Evolutionary conservation across 2,888 invertebrate species (phyloP), one percentile per base, ranked within the genome.

Genomic region (Ectropis crepuscularia): DNA sequence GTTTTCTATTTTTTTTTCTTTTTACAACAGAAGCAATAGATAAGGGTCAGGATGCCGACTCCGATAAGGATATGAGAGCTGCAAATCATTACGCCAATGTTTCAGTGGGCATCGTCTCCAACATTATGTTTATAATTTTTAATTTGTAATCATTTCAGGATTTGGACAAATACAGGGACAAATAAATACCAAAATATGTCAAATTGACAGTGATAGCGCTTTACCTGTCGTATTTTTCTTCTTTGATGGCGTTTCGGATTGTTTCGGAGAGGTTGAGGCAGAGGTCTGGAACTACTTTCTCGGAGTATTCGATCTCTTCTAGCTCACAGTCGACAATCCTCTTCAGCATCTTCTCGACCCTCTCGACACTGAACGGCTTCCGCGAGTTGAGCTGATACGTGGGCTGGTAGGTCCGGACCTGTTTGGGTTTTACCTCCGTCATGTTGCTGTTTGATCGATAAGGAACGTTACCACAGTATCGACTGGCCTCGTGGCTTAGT

Each of bases 181-280:
- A 45, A 38, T 6, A 51, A 51, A 37, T 38, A 7, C 16, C 51
- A 51, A 28, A 42, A 16, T 16, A 16, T 28, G 28, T 39, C 39
- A 5, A 12, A 38, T 5, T 7, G 12, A 6, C 10, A n/a, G 28
- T 51, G 51, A 51, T 16, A 51, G n/a, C 41, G 5, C 37, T 68
- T 49, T 74, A 92, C 96, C 96, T 95, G 82, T 96, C 95, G 82
- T 94, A 96, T 67, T 95, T 93, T 78, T 95, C 92, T 80, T 94
- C 94, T 82, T 95, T 95, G 11, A 96, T 91, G 67, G 93, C 92
- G 39, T 89, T 88, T 41, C 94, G 93, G 66, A 96, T 94, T 50
- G 93, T 94, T 66, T 93, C 92, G 0, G 95, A 93, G 65, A 95
- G 90, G 72, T 86, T 93, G 6, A 94, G 90, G 65, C 95, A 92